Conservation (phyloP, 2,113 vertebrate species). For the Oncorhynchus keta region DNA sequence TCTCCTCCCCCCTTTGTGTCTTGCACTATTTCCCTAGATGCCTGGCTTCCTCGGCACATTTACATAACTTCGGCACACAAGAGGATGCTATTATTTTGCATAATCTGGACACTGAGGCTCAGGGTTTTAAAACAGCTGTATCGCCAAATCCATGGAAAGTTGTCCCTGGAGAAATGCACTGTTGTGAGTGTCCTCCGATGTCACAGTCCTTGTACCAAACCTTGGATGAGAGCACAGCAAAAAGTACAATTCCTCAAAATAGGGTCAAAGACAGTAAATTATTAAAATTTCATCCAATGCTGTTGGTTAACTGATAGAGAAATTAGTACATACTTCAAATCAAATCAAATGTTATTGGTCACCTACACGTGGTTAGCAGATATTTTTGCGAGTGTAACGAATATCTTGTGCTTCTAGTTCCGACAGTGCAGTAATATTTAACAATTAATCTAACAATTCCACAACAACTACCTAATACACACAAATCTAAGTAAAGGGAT, state of each 20-base stretch:
- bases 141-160: slow-evolving; percentile 24
- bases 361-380: too few species aligned
- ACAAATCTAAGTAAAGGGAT: too few species aligned
- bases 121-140: slow-evolving; percentile 42
- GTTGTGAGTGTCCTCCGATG: slow-evolving; percentile 37
- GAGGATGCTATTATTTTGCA: slow-evolving; percentile 46
- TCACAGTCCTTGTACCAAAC: slow-evolving; percentile 12
- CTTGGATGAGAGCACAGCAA: not conserved
- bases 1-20: slow-evolving; percentile 1
- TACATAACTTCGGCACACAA: slow-evolving; percentile 52
- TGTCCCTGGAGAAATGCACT: slow-evolving; percentile 28
- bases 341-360: too few species aligned
- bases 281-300: not conserved
- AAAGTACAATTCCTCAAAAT: too few species aligned
- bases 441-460: too few species aligned
- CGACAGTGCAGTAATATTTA: too few species aligned
- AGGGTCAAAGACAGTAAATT: not conserved
- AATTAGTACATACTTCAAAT: too few species aligned
- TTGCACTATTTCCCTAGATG: slow-evolving; percentile 42
- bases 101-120: slow-evolving; percentile 55
- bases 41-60: slow-evolving; percentile 49
- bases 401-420: too few species aligned
- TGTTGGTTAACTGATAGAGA: not conserved
- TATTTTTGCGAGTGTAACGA: too few species aligned
- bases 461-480: too few species aligned